Percentiles rank a stretch among this genome's conserved stretches.
These are phyloP conservation scores for Lathronympha strigana DNA, from an alignment of 2,888 invertebrate species.

Conservation along the genomic window DNA sequence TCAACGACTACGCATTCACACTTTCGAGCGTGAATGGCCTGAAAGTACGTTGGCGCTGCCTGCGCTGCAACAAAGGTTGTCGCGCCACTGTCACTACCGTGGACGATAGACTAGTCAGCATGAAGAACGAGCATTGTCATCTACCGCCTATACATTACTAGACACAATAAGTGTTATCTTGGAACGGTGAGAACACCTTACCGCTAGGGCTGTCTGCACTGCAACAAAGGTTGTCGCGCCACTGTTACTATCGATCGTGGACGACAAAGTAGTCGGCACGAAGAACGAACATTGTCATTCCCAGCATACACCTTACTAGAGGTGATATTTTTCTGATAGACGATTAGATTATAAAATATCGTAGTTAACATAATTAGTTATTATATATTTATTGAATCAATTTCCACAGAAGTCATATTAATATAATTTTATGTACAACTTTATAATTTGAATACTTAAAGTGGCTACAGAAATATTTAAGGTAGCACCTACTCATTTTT, in stretches of 20 bases:
- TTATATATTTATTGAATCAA: too few species aligned
- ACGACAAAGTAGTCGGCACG: not conserved
- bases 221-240: slow-evolving; percentile 2
- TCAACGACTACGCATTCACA: slow-evolving; percentile 8
- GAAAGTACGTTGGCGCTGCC: slow-evolving; percentile 25
- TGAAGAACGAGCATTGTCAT: slow-evolving; percentile 31
- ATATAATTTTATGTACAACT: too few species aligned
- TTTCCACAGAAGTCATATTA: too few species aligned
- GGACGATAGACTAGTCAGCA: not conserved
- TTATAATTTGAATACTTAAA: too few species aligned
- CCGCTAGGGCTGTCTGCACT: slow-evolving; percentile 24
- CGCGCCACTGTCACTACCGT: not conserved
- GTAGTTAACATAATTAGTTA: too few species aligned
- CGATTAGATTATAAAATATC: too few species aligned
- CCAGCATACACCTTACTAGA: not conserved
- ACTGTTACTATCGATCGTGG: not conserved
- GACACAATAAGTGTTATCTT: too few species aligned
- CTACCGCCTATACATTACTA: not conserved
- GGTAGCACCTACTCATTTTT: too few species aligned
- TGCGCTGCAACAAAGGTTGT: not conserved
- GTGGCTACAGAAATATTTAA: too few species aligned
- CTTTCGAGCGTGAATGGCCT: not conserved
- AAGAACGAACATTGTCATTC: slow-evolving; percentile 32
- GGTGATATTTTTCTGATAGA: too few species aligned
- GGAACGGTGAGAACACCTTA: too few species aligned